Evolutionary conservation across 2,888 invertebrate species (phyloP), one percentile per base, ranked within the genome.

Genomic region (Maniola hyperantus): DNA sequence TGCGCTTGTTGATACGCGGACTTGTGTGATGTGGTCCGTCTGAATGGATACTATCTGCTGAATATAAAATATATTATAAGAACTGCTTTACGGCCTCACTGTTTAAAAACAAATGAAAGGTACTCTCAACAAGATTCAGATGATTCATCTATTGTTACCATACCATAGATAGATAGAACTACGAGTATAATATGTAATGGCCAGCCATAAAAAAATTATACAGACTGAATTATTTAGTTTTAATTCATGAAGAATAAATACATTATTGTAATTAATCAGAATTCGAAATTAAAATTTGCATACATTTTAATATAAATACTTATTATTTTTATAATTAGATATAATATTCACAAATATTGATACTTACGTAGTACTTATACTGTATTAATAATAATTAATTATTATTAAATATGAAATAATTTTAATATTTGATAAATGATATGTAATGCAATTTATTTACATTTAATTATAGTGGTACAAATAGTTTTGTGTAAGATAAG

Each of bases 401-500:
- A 53, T 33, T 53, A 53, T 53, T 53, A 26, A 26, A 33, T 33
- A 18, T 55, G 36, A 10, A 55, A 55, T 55, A 10, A 55, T 55
- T 53, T 15, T 15, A 55, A 55, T 55, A 18, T 5, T 55, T 36
- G 36, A 54, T 54, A 42, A 20, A 42, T 57, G 11, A 0, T 36
- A 13, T 11, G 8, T 8, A 50, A 57, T 57, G 39, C 55, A 55
- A 36, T 57, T 39, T 39, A 18, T 5, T 55, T 13, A 36, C 34
- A 39, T 26, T 2, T 51, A 51, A 51, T 20, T 26, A n/a, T 54
- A 34, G 15, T 11, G 11, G 10, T 57, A 55, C 36, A 55, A 55
- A 10, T 55, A 55, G 1, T 42, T 57, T 34, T 39, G 39, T 57
- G 42, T 57, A 57, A 57, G 57, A 57, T 55, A 39, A 42, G 5